Percentiles rank a stretch among this genome's conserved stretches.
phyloP scores from a whole-genome alignment of 1,140 invertebrate species.

The Acromyrmex heyeri region DNA sequence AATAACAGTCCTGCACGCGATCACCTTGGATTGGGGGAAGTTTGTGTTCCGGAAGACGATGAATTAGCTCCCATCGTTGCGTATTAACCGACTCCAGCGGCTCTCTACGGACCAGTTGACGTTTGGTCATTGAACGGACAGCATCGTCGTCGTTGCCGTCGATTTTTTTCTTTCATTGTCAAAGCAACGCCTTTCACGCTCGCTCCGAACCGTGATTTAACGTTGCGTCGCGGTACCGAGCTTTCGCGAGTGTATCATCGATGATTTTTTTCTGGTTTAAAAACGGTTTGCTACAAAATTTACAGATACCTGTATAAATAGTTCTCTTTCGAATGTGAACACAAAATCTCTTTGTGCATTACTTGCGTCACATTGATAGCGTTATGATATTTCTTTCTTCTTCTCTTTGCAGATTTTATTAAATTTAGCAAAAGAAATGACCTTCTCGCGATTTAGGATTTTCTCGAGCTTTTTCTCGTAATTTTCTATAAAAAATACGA shows the following conservation, averaged over 20 bases:
- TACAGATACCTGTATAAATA: neutral
- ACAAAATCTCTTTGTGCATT: neutral
- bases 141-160: constrained; percentile 27
- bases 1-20: constrained; percentile 26
- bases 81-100: constrained; percentile 71
- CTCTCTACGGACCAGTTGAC: constrained; percentile 72
- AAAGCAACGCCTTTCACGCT: constrained; percentile 43
- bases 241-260: constrained; percentile 18
- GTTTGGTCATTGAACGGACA: constrained; percentile 71
- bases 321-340: neutral
- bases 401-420: neutral
- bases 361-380: neutral
- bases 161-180: constrained; percentile 18
- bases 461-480: neutral
- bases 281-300: neutral
- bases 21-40: constrained; percentile 35
- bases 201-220: neutral
- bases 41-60: constrained; percentile 67
- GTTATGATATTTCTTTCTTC: neutral
- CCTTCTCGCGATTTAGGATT: neutral
- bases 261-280: neutral
- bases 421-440: neutral
- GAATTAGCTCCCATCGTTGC: constrained; percentile 66
- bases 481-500: neutral
- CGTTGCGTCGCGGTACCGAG: neutral